phyloP scores from a whole-genome alignment of 2,113 vertebrate genomes.

The Etia nguti region DNA sequence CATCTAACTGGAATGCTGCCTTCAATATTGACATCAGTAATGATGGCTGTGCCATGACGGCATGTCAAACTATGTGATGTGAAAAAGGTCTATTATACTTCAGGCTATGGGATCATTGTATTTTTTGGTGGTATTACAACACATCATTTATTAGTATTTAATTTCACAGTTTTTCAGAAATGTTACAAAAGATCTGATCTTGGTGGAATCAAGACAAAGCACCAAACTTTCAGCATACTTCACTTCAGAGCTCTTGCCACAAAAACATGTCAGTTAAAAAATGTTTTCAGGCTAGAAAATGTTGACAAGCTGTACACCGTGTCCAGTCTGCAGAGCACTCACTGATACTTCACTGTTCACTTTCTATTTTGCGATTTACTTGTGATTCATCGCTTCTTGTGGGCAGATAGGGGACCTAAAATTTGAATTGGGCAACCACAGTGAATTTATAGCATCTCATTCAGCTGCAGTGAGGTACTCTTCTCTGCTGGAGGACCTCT shows the following conservation, averaged over 20 bases:
- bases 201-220: not conserved
- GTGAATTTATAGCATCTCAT: not conserved
- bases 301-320: not conserved
- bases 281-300: not conserved
- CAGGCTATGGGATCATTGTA: not conserved
- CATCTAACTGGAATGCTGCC: not conserved
- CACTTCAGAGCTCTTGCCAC: not conserved
- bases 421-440: not conserved
- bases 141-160: rapidly evolving
- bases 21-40: not conserved
- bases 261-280: not conserved
- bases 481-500: not conserved
- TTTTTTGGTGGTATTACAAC: not conserved
- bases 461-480: not conserved
- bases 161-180: not conserved
- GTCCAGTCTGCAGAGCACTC: not conserved
- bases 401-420: not conserved
- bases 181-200: not conserved
- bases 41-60: not conserved
- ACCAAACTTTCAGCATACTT: not conserved
- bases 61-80: not conserved
- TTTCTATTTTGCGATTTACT: not conserved
- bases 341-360: not conserved
- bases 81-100: not conserved
- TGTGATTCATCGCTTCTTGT: not conserved